Conservation (phyloP, 2,888 invertebrate genomes). For the Ramazzottius varieornatus region DNA sequence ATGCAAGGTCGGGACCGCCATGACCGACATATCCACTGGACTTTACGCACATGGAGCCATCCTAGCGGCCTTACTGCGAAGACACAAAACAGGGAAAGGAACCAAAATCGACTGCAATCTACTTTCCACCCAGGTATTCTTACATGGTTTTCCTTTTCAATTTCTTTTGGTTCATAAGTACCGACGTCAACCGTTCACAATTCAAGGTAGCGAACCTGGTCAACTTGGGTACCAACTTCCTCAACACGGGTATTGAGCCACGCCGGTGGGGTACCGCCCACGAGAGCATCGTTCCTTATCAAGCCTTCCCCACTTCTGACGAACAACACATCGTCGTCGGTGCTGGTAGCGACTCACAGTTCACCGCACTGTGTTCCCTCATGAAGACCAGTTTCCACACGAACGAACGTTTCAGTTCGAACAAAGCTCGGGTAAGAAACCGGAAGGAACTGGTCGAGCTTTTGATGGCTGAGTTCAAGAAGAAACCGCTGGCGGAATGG, state of each 20-base stretch:
- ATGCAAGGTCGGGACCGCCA: constrained; percentile 67
- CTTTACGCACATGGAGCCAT: constrained; percentile 82
- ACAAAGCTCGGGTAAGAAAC: constrained; percentile 17
- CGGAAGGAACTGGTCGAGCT: constrained; percentile 13
- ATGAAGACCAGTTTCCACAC: background rate
- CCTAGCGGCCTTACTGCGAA: constrained; percentile 55
- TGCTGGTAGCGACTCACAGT: constrained; percentile 42
- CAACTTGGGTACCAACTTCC: constrained; percentile 62
- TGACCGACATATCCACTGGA: constrained; percentile 75
- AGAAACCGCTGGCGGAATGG: constrained; percentile 34
- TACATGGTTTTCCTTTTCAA: constrained; percentile 5
- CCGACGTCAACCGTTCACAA: too few relatives aligned
- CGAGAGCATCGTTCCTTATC: constrained; percentile 75
- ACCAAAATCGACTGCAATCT: constrained; percentile 79
- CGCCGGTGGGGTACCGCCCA: constrained; percentile 72
- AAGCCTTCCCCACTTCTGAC: constrained; percentile 55
- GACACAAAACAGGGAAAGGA: constrained; percentile 47
- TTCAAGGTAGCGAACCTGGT: constrained; percentile 44
- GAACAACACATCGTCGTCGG: constrained; percentile 54
- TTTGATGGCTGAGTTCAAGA: constrained; percentile 8
- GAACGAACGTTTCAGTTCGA: constrained; percentile 10
- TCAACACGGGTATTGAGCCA: constrained; percentile 54
- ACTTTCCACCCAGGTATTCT: constrained; percentile 49
- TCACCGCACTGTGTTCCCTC: constrained; percentile 15
- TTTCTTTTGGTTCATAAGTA: too few relatives aligned